Percentiles rank a stretch among this genome's conserved stretches.
phyloP scores from a whole-genome alignment of 2,888 invertebrate genomes.

The Eristalis arbustorum region DNA sequence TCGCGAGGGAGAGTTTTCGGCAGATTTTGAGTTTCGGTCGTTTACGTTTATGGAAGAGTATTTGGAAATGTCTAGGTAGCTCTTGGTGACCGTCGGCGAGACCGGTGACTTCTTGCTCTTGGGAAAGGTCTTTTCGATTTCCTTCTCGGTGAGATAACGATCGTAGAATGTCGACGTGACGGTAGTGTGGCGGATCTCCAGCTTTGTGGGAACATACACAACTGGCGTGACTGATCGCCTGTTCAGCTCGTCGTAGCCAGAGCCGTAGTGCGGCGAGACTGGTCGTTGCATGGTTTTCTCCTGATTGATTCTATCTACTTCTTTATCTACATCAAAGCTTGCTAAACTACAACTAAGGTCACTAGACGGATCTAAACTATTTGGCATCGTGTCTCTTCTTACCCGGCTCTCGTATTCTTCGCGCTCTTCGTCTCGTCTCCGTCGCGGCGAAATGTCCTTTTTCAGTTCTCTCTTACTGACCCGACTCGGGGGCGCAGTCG shows the following conservation, averaged over 20 bases:
- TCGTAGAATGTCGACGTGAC: conserved; percentile 80
- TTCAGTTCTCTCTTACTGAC: conserved; percentile 75
- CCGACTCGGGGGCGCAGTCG: conserved; percentile 19
- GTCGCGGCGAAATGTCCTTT: conserved; percentile 78
- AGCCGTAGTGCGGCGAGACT: conserved; percentile 75
- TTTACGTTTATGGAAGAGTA: not conserved
- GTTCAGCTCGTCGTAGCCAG: conserved; percentile 67
- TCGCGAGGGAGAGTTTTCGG: conserved; percentile 74
- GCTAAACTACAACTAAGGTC: conserved; percentile 77
- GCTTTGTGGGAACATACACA: conserved; percentile 77
- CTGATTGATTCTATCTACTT: conserved; percentile 77
- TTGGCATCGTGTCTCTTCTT: conserved; percentile 79
- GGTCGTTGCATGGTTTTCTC: conserved; percentile 72
- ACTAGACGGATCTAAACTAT: conserved; percentile 77
- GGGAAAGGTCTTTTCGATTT: conserved; percentile 77
- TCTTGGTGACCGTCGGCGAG: conserved; percentile 75
- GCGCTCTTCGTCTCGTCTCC: conserved; percentile 76
- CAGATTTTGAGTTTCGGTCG: conserved; percentile 70
- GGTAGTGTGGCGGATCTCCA: conserved; percentile 79
- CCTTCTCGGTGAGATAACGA: conserved; percentile 79
- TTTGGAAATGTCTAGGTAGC: conserved; percentile 74
- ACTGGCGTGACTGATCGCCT: conserved; percentile 74
- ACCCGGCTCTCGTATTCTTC: conserved; percentile 80
- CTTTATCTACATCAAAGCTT: conserved; percentile 78
- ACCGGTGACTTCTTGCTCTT: conserved; percentile 76